Evolutionary conservation across 1,140 invertebrate species (phyloP).

Genomic region (Drosophila bocki): DNA sequence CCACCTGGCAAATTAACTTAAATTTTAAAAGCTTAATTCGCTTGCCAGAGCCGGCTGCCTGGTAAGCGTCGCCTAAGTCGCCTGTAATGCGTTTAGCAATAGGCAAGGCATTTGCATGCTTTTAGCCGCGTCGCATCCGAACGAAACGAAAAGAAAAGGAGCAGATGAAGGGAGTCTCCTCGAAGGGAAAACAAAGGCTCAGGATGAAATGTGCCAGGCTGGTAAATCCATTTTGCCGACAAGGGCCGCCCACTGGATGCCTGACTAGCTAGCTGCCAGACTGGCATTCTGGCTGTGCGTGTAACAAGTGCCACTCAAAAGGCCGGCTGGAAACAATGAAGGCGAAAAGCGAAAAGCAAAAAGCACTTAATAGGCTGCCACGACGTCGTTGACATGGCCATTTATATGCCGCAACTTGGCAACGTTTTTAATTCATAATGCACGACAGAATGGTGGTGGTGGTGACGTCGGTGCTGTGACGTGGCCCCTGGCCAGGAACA

Average conservation of each 20-base stretch:
- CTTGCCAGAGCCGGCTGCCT: constrained; percentile 13
- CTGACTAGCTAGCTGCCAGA: constrained; percentile 6
- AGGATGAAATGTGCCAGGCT: constrained; percentile 32
- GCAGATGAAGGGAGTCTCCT: background rate
- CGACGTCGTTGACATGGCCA: constrained; percentile 55
- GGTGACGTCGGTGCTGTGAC: constrained; percentile 11
- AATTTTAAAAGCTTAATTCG: constrained; percentile 58
- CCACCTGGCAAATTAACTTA: constrained; percentile 66
- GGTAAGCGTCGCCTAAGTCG: constrained; percentile 47
- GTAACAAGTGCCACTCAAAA: constrained; percentile 73
- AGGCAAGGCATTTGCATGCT: constrained; percentile 65
- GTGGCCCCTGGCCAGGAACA: constrained; percentile 11
- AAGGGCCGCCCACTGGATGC: constrained; percentile 25
- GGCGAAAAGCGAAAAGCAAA: constrained; percentile 52
- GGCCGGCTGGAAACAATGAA: constrained; percentile 51
- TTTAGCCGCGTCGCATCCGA: constrained; percentile 44
- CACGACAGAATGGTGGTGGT: constrained; percentile 18
- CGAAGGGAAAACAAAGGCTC: constrained; percentile 19
- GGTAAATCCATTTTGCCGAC: constrained; percentile 53
- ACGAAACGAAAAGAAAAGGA: constrained; percentile 1
- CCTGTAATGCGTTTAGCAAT: constrained; percentile 59
- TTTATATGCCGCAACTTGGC: constrained; percentile 66
- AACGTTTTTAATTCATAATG: constrained; percentile 74
- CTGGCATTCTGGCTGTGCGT: constrained; percentile 42
- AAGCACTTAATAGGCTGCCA: constrained; percentile 70